Conservation (phyloP, 2,113 vertebrate genomes). For the Hypomesus transpacificus region DNA sequence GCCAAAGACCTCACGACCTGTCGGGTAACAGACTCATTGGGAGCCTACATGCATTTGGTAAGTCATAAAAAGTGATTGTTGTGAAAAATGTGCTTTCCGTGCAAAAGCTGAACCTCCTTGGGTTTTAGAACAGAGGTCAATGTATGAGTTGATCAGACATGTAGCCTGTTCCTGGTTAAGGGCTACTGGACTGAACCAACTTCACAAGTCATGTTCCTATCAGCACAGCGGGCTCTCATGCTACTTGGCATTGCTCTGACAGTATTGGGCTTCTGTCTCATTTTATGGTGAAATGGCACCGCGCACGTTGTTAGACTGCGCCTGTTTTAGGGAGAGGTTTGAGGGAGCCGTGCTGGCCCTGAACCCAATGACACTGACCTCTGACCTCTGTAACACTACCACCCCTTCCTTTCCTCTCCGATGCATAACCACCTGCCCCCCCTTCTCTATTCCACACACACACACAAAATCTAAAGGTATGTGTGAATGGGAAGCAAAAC, state of each 20-base stretch:
- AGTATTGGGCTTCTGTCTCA: background rate
- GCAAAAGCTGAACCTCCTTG: too few species aligned
- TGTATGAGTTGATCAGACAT: too few species aligned
- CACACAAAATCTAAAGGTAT: too few species aligned
- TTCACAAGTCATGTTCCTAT: too few species aligned
- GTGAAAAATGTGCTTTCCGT: too few species aligned
- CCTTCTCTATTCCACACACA: background rate
- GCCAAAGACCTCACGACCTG: background rate
- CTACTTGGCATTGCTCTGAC: background rate
- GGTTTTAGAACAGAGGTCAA: too few species aligned
- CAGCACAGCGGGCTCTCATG: background rate
- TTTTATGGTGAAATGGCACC: background rate
- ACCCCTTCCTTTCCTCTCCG: background rate
- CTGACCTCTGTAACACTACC: background rate
- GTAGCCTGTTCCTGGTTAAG: too few species aligned
- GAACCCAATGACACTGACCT: background rate
- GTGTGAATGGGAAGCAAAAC: too few species aligned
- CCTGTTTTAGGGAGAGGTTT: background rate
- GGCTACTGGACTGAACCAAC: too few species aligned
- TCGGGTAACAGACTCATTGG: too few species aligned
- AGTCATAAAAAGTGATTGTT: too few species aligned
- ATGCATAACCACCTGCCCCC: background rate
- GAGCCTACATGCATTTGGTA: too few species aligned
- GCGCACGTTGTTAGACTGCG: background rate
- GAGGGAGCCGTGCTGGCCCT: background rate